Conservation (phyloP, 2,797 vertebrate genomes). For the Rhodeus uyekii region DNA sequence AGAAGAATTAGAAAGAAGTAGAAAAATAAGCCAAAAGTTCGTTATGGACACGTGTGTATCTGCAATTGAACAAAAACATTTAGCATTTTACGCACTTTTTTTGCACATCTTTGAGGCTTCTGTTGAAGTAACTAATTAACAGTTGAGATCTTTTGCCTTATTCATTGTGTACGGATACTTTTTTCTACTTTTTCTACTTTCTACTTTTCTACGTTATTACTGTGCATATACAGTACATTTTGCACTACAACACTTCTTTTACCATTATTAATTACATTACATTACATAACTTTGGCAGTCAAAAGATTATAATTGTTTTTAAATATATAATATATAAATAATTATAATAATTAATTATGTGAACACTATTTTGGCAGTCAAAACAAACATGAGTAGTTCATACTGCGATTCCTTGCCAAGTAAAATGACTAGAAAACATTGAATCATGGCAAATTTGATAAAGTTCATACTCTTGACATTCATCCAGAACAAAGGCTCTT, state of each 20-base stretch:
- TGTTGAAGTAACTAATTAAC: background rate
- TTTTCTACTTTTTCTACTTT: background rate
- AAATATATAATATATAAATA: background rate
- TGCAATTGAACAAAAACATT: background rate
- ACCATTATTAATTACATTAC: background rate
- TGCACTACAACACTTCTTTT: background rate
- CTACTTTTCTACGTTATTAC: background rate
- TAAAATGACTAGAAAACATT: slow-evolving; percentile 5
- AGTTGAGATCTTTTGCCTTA: background rate
- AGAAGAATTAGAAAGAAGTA: too few relatives aligned
- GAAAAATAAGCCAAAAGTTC: too few relatives aligned
- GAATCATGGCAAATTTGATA: background rate
- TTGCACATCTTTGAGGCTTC: background rate
- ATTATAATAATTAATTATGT: background rate
- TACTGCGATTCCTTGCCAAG: background rate
- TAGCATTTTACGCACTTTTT: background rate
- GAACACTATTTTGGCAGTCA: background rate
- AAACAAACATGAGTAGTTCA: background rate
- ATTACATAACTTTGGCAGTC: background rate
- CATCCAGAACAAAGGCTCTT: slow-evolving; percentile 93
- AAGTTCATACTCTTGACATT: slow-evolving; percentile 92
- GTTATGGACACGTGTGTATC: background rate
- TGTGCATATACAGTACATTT: background rate
- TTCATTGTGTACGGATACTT: background rate
- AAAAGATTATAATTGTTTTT: background rate